Evolutionary conservation across 2,888 invertebrate species (phyloP).

Genomic region (Onthophagus sagittarius): DNA sequence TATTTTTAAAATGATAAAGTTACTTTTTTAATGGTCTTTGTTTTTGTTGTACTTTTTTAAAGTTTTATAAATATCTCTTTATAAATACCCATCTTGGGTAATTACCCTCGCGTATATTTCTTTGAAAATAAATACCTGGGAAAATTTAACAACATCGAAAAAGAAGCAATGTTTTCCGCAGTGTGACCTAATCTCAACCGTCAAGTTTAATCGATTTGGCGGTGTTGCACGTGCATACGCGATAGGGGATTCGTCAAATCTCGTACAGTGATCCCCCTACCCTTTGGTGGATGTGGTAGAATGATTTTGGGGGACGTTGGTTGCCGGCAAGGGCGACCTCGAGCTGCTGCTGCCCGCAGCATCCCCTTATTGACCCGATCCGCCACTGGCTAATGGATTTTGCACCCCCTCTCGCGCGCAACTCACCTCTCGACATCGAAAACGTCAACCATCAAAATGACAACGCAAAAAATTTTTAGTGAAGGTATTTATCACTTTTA

Average conservation of each 20-base stretch:
- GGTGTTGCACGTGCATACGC: constrained; percentile 26
- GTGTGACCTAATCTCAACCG: no score
- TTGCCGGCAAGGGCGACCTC: background rate
- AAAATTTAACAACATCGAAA: no score
- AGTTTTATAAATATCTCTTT: no score
- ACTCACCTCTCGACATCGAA: background rate
- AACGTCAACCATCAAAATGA: background rate
- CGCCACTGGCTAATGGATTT: constrained; percentile 27
- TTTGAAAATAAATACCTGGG: no score
- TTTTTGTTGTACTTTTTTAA: no score
- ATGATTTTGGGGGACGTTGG: constrained; percentile 2
- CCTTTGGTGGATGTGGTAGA: constrained; percentile 17
- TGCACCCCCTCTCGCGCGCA: background rate
- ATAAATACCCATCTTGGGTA: no score
- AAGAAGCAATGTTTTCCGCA: no score
- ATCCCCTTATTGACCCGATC: constrained; percentile 31
- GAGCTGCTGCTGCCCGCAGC: constrained; percentile 26
- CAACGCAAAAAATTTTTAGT: background rate
- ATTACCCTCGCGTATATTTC: no score
- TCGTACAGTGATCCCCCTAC: constrained; percentile 12
- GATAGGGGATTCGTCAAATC: constrained; percentile 10
- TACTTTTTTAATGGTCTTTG: no score
- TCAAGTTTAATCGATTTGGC: no score
- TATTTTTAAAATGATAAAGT: no score
- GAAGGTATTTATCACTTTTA: no score